phyloP scores from a whole-genome alignment of 2,113 vertebrate species.

The Sturnira hondurensis region DNA sequence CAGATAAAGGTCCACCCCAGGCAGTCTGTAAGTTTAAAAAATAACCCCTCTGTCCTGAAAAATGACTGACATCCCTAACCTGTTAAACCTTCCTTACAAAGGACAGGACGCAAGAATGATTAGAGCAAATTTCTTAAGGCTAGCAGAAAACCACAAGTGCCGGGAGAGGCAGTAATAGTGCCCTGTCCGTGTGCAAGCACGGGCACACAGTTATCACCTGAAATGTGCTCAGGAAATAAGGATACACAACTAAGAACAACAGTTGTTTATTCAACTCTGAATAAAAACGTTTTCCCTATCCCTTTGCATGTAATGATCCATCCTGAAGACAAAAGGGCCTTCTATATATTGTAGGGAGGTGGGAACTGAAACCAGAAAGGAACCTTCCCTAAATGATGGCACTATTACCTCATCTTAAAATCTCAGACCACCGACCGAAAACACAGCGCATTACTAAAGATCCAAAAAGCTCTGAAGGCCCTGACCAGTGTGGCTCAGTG shows the following conservation, averaged over 20 bases:
- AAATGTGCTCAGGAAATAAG: not conserved
- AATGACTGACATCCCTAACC: not conserved
- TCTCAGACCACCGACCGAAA: not conserved
- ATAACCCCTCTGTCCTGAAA: not conserved
- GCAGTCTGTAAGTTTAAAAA: not conserved
- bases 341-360: not conserved
- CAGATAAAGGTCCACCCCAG: not conserved
- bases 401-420: not conserved
- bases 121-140: not conserved
- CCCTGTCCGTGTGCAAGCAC: not conserved
- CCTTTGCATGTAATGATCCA: not conserved
- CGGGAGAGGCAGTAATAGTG: not conserved
- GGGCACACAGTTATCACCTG: not conserved
- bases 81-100: not conserved
- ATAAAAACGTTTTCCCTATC: not conserved
- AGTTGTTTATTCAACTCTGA: not conserved
- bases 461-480: not conserved
- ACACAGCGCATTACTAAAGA: not conserved
- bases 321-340: not conserved
- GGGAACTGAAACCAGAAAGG: not conserved
- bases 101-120: not conserved
- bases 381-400: not conserved
- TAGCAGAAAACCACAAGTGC: not conserved
- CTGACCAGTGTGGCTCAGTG: too few species aligned
- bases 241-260: not conserved